A percentile compares a stretch with the other conserved stretches of the same genome.
These are phyloP conservation scores for Tinamus major DNA, from an alignment of 2,797 vertebrate species.

Conservation along the genomic window DNA sequence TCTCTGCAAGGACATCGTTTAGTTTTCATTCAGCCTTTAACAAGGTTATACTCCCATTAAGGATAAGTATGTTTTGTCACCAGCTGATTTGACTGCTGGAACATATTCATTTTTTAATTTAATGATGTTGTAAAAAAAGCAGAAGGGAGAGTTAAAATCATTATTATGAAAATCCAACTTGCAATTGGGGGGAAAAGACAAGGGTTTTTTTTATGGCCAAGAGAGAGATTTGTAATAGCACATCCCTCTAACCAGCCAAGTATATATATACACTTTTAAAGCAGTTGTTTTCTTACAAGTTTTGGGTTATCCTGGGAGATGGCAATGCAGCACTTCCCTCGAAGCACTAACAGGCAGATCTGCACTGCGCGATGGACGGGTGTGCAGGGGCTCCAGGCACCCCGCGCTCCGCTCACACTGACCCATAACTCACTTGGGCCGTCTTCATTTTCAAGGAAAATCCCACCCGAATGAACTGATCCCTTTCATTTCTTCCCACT, in stretches of 20 bases:
- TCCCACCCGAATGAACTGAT: background rate
- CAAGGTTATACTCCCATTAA: constrained; percentile 37
- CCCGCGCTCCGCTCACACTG: background rate
- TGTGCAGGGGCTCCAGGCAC: background rate
- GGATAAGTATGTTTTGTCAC: constrained; percentile 28
- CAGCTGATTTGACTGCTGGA: constrained; percentile 16
- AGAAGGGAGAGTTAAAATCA: constrained; percentile 2
- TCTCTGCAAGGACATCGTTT: background rate
- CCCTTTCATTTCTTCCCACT: constrained; percentile 14
- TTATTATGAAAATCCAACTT: constrained; percentile 51
- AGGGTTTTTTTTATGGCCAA: constrained; percentile 21
- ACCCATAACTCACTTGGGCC: background rate
- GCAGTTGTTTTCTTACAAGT: constrained; percentile 32
- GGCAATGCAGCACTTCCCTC: background rate
- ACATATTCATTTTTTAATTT: constrained; percentile 34
- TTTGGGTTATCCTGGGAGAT: constrained; percentile 1
- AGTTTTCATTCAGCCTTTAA: constrained; percentile 38
- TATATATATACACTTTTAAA: constrained; percentile 14
- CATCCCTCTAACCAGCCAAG: constrained; percentile 29
- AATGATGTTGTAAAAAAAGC: background rate
- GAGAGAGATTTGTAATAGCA: constrained; percentile 36
- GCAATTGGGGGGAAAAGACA: constrained; percentile 46
- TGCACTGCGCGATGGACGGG: rapidly evolving
- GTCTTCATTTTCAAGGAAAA: constrained; percentile 14
- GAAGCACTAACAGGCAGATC: background rate